Base-by-base conservation (phyloP, 2,113 vertebrate species). In the Deroptyus accipitrinus region DNA sequence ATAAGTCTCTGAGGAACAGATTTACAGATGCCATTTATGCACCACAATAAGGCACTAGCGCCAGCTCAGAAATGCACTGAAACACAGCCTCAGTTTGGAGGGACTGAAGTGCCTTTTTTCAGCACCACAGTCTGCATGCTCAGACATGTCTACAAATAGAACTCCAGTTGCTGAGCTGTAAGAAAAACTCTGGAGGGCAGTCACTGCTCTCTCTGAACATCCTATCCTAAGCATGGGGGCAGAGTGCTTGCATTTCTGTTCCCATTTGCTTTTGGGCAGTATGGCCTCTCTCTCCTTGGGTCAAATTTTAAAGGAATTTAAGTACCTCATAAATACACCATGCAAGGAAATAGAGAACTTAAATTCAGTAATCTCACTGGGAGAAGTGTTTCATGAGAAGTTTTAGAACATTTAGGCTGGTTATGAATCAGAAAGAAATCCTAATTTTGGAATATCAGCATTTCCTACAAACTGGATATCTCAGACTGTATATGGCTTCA, bases 101-200 rank as follows among this genome's bases (percentile, higher is more conserved):
- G 37, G 8, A 11, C 5, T 33, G 8, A 69, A 66, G 37, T 28
- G 12, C 10, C 31, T 90, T 73, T 10, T 74, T 84, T 73, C 49
- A 86, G 11, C 14, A 68, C 17, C 42, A 70, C 39, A 55, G 23
- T n/a, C 61, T 51, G 31, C 3, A 2, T n/a, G 73, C 69, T 89
- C 57, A 82, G 61, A 44, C 17, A 35, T 0, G 17, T 18, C 59
- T 69, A 9, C 37, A 64, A 28, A 41, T 3, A 41, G 33, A 66
- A 5, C 13, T 62, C 39, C 59, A 80, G 4, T 11, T 63, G n/a
- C 16, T 63, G 17, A 83, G 41, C 31, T 42, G 6, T 35, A 76
- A 96, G 46, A 55, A 90, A 33, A 82, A 85, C 79, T 94, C 86
- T 69, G 93, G 86, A 95, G 87, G 75, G 62, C 91, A 95, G 46